These are phyloP conservation scores for Notocelia uddmanniana DNA, from an alignment of 2,888 invertebrate genomes.

Conservation along the genomic window DNA sequence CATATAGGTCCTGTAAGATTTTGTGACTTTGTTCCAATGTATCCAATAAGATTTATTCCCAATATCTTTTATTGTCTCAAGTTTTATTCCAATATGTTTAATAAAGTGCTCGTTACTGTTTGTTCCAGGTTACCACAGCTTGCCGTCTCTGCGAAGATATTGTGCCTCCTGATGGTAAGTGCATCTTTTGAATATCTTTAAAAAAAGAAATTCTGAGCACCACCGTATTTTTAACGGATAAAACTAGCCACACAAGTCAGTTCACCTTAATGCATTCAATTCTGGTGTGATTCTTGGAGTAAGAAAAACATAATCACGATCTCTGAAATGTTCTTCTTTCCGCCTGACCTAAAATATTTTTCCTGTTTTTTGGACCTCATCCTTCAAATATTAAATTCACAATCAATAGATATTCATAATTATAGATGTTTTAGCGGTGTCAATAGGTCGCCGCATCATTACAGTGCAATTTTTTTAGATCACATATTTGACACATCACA, in stretches of 20 bases:
- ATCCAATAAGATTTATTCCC: neutral
- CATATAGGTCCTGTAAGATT: neutral
- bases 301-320: neutral
- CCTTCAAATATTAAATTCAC: too few species aligned
- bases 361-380: neutral
- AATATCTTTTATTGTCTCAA: neutral
- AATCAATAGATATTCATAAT: too few species aligned
- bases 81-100: slow-evolving; percentile 9
- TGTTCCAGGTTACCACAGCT: slow-evolving; percentile 95
- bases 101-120: slow-evolving; percentile 46
- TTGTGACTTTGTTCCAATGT: neutral
- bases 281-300: too few species aligned
- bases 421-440: too few species aligned
- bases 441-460: too few species aligned
- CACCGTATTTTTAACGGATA: neutral
- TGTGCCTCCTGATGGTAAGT: slow-evolving; percentile 95
- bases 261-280: too few species aligned
- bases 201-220: neutral
- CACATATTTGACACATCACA: too few species aligned
- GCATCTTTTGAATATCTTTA: neutral
- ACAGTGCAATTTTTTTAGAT: too few species aligned
- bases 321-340: neutral
- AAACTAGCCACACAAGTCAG: neutral
- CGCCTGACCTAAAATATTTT: neutral
- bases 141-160: slow-evolving; percentile 96